Evolutionary conservation across 2,113 vertebrate species (phyloP).

Genomic region (Xiphophorus maculatus): DNA sequence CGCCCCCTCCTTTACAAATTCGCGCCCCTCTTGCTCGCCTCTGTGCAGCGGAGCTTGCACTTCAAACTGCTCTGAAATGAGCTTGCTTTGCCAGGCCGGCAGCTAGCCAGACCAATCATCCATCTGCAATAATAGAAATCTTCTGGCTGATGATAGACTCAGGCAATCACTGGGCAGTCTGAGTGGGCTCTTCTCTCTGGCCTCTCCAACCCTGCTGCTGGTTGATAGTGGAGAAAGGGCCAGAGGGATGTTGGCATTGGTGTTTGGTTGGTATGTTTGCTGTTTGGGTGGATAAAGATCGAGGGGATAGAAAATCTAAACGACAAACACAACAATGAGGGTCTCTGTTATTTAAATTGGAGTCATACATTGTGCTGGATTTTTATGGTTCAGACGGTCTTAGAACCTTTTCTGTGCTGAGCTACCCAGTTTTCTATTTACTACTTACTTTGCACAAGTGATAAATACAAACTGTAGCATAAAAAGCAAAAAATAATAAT

Average conservation of each 20-base stretch:
- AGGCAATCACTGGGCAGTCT: conserved; percentile 74
- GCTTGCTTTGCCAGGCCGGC: conserved; percentile 72
- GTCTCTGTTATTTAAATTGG: conserved; percentile 13
- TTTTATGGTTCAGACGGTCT: background rate
- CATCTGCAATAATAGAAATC: conserved; percentile 78
- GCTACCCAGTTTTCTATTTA: background rate
- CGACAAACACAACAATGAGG: background rate
- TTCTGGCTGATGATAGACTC: conserved; percentile 76
- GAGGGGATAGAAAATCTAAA: conserved; percentile 22
- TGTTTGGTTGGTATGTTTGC: conserved; percentile 19
- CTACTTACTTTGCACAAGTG: background rate
- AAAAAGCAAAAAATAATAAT: no score
- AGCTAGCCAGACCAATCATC: conserved; percentile 76
- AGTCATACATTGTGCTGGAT: background rate
- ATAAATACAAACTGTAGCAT: background rate
- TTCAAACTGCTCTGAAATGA: conserved; percentile 72
- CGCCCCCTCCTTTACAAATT: conserved; percentile 7
- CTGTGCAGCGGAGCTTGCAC: conserved; percentile 54
- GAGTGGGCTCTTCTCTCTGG: conserved; percentile 75
- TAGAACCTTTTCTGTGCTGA: background rate
- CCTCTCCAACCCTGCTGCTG: conserved; percentile 71
- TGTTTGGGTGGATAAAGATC: conserved; percentile 28
- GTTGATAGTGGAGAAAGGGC: conserved; percentile 61
- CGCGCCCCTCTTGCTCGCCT: conserved; percentile 8
- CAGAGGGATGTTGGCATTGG: conserved; percentile 43